Evolutionary conservation across 2,113 vertebrate genomes (phyloP).

Genomic region (Pollachius pollachius): DNA sequence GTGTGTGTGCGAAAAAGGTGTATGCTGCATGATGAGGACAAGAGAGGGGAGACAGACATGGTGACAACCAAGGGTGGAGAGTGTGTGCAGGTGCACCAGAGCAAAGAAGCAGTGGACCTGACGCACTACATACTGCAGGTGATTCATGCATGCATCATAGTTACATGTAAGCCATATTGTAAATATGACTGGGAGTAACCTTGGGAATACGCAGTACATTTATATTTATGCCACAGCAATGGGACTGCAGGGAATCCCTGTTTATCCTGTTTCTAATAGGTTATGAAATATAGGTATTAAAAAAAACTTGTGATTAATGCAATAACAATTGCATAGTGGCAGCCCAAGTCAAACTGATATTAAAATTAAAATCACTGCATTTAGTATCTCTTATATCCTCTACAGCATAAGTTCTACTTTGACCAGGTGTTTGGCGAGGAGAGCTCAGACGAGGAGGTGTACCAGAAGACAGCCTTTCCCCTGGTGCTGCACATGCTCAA

Average conservation of each 20-base stretch:
- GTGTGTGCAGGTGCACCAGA: conserved; percentile 83
- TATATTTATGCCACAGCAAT: too few relatives aligned
- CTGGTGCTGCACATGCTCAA: conserved; percentile 90
- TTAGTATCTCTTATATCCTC: conserved; percentile 11
- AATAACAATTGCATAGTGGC: too few relatives aligned
- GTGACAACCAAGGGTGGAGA: conserved; percentile 77
- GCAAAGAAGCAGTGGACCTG: conserved; percentile 88
- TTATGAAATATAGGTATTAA: too few relatives aligned
- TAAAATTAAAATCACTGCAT: too few relatives aligned
- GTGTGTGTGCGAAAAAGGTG: conserved; percentile 91
- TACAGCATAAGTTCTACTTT: conserved; percentile 92
- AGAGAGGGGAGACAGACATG: conserved; percentile 80
- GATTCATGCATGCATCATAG: not conserved
- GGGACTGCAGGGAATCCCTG: too few relatives aligned
- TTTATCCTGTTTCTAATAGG: too few relatives aligned
- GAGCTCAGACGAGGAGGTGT: conserved; percentile 85
- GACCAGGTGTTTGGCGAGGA: conserved; percentile 90
- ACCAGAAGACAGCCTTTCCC: conserved; percentile 84
- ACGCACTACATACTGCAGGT: conserved; percentile 88
- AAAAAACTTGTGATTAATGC: too few relatives aligned
- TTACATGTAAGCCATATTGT: too few relatives aligned
- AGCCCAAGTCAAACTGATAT: too few relatives aligned
- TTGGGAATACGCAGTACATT: too few relatives aligned
- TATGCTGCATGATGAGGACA: conserved; percentile 72
- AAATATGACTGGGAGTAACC: too few relatives aligned